Conservation (phyloP, 2,888 invertebrate species). For the Volucella bombylans region DNA sequence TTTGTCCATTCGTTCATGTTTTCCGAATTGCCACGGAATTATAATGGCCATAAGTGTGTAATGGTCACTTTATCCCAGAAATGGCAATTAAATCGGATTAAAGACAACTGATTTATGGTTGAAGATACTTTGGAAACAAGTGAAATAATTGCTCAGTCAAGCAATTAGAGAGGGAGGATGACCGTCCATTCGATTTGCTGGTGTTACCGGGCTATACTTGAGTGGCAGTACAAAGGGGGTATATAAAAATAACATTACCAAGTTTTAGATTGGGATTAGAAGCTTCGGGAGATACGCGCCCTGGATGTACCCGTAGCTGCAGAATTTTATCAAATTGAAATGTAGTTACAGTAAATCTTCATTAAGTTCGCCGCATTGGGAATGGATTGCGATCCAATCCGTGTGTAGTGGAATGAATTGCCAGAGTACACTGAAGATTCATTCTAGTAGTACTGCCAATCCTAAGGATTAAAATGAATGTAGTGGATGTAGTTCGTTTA, state of each 20-base stretch:
- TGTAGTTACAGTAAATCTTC: slow-evolving; percentile 73
- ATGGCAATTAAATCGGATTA: slow-evolving; percentile 75
- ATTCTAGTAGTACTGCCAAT: slow-evolving; percentile 51
- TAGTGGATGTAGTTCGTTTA: slow-evolving; percentile 50
- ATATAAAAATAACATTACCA: slow-evolving; percentile 71
- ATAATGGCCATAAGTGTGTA: slow-evolving; percentile 75
- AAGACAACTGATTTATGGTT: slow-evolving; percentile 74
- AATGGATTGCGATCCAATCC: slow-evolving; percentile 65
- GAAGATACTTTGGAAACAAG: slow-evolving; percentile 74
- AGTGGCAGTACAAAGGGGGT: slow-evolving; percentile 12
- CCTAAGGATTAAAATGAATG: slow-evolving; percentile 52
- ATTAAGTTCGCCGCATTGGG: slow-evolving; percentile 73
- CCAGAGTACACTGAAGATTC: slow-evolving; percentile 46
- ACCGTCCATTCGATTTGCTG: slow-evolving; percentile 8
- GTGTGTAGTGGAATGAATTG: slow-evolving; percentile 7
- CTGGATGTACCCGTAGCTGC: slow-evolving; percentile 6
- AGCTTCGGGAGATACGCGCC: slow-evolving; percentile 44
- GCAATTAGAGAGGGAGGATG: slow-evolving; percentile 73
- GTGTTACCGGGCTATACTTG: not conserved
- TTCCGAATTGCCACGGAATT: slow-evolving; percentile 73
- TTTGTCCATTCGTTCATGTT: not conserved
- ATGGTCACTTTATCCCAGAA: slow-evolving; percentile 74
- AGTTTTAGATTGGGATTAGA: slow-evolving; percentile 72
- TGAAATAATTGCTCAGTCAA: slow-evolving; percentile 74
- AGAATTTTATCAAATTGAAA: slow-evolving; percentile 68